A percentile compares a stretch with the other conserved stretches of the same genome.
phyloP scores from a whole-genome alignment of 2,113 vertebrate species.

The Eulemur macaco region DNA sequence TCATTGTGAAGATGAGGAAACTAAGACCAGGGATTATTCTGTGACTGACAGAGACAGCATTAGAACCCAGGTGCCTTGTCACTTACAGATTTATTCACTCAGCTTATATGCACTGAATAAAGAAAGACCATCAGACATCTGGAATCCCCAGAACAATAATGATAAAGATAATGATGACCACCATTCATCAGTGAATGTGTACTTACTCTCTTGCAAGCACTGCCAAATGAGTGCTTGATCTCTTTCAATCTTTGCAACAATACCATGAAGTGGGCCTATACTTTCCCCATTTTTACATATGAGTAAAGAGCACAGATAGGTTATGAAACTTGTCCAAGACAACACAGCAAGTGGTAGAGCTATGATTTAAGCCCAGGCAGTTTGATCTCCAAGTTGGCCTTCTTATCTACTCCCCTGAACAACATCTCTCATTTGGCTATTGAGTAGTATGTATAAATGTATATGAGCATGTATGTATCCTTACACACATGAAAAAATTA shows the following conservation, averaged over 20 bases:
- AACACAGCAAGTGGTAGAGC: background rate
- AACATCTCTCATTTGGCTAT: background rate
- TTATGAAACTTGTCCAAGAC: background rate
- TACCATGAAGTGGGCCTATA: background rate
- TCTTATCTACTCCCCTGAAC: background rate
- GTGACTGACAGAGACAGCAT: background rate
- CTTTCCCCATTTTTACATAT: background rate
- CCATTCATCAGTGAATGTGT: background rate
- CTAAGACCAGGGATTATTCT: background rate
- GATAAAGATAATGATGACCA: background rate
- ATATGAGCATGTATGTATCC: background rate
- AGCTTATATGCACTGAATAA: background rate
- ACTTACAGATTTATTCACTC: background rate
- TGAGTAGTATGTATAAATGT: background rate
- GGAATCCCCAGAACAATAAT: background rate
- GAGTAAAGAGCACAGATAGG: background rate
- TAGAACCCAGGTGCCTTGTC: background rate
- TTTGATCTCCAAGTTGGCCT: background rate
- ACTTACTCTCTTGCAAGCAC: background rate
- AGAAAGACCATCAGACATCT: background rate
- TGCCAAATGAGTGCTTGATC: background rate
- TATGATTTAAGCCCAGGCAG: background rate
- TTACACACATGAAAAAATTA: background rate
- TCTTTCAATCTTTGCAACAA: background rate
- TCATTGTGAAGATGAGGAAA: slow-evolving; percentile 1